phyloP scores from a whole-genome alignment of 1,140 invertebrate genomes.

The Tetranychus urticae region DNA sequence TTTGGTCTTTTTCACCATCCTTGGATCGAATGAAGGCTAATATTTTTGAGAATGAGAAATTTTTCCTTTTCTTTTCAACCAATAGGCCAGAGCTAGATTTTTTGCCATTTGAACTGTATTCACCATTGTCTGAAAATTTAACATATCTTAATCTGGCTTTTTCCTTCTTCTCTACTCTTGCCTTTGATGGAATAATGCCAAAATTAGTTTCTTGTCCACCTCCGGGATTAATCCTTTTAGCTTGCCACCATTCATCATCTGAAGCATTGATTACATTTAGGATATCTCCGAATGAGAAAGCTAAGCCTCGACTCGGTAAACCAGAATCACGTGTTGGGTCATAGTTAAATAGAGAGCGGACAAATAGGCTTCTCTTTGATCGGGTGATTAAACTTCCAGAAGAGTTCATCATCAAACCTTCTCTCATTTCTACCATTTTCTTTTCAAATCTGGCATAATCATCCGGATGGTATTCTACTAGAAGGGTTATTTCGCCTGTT shows the following conservation, averaged over 20 bases:
- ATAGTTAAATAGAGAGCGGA: conserved; percentile 87
- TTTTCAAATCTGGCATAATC: conserved; percentile 97
- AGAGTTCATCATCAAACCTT: conserved; percentile 47
- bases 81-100: conserved; percentile 23
- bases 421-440: conserved; percentile 88
- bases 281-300: conserved; percentile 83
- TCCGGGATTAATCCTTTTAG: conserved; percentile 29
- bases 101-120: conserved; percentile 25
- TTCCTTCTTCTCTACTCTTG: conserved; percentile 68
- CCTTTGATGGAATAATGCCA: conserved; percentile 37
- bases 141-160: conserved; percentile 82
- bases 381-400: conserved; percentile 46
- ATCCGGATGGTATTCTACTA: conserved; percentile 79
- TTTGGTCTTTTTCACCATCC: conserved; percentile 89
- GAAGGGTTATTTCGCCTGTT: conserved; percentile 67
- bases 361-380: conserved; percentile 69
- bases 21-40: conserved; percentile 95
- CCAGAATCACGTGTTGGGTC: conserved; percentile 91
- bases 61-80: conserved; percentile 86
- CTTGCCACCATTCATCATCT: conserved; percentile 99
- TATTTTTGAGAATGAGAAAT: conserved; percentile 85
- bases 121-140: conserved; percentile 46
- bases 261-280: conserved; percentile 94
- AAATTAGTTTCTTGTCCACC: conserved; percentile 29
- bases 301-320: conserved; percentile 69